A percentile compares a stretch with the other conserved stretches of the same genome.
These are phyloP conservation scores for Machimus atricapillus DNA, from an alignment of 2,888 invertebrate species.

Conservation along the genomic window DNA sequence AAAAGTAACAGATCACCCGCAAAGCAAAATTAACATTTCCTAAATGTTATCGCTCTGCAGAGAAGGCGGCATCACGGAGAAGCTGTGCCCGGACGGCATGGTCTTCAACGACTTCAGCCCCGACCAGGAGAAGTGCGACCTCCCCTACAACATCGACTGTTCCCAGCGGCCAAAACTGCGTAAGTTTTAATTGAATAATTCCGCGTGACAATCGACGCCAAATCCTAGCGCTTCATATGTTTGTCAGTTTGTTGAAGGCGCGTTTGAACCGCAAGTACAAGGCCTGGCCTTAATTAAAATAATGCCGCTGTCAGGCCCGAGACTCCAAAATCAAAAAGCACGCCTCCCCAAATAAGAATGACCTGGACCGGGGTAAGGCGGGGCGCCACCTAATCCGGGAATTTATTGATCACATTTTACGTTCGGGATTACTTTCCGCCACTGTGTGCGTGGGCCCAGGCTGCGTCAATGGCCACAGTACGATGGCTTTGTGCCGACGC, in stretches of 20 bases:
- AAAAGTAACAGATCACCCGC: background rate
- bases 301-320: background rate
- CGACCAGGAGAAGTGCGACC: slow-evolving; percentile 84
- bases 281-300: background rate
- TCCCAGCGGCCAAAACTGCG: slow-evolving; percentile 77
- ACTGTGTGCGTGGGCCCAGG: background rate
- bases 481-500: background rate
- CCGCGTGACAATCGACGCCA: slow-evolving; percentile 55
- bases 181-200: slow-evolving; percentile 65
- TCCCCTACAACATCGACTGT: slow-evolving; percentile 88
- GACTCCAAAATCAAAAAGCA: background rate
- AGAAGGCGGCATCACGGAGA: slow-evolving; percentile 76
- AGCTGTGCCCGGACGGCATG: slow-evolving; percentile 86
- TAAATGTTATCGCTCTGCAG: slow-evolving; percentile 56
- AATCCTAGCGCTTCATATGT: slow-evolving; percentile 55
- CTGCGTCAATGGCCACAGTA: background rate
- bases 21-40: background rate
- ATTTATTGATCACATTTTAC: slow-evolving; percentile 42
- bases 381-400: slow-evolving; percentile 11
- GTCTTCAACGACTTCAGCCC: slow-evolving; percentile 87
- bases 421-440: slow-evolving; percentile 22
- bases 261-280: background rate
- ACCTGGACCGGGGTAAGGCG: background rate
- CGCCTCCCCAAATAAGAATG: background rate
- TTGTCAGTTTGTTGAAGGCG: background rate